Evolutionary conservation across 2,888 invertebrate genomes (phyloP).

Genomic region (Volucella inflata): DNA sequence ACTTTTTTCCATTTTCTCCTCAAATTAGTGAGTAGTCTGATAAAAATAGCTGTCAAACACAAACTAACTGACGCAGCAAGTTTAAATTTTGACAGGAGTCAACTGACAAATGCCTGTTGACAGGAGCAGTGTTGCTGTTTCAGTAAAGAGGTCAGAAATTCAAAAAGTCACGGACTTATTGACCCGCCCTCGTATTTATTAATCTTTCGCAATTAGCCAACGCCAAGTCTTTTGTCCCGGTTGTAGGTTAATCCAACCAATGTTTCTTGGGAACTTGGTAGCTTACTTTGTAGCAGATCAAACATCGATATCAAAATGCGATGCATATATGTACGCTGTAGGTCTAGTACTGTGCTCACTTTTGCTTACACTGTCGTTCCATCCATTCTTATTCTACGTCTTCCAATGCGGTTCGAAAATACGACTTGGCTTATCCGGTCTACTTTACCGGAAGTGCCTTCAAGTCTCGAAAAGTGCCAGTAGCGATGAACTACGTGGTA

Average conservation of each 20-base stretch:
- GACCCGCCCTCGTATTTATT: no score
- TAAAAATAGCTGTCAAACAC: no score
- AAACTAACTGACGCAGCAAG: no score
- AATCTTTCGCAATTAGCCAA: not conserved
- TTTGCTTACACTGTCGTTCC: slow-evolving; percentile 86
- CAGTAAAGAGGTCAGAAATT: no score
- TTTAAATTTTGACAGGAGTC: no score
- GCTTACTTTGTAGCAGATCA: no score
- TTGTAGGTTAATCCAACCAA: slow-evolving; percentile 86
- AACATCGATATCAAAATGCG: slow-evolving; percentile 83
- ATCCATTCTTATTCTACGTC: slow-evolving; percentile 90
- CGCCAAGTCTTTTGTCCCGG: not conserved
- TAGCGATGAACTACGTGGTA: slow-evolving; percentile 91
- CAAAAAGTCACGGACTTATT: no score
- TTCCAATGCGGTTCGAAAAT: slow-evolving; percentile 89
- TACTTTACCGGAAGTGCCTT: slow-evolving; percentile 89
- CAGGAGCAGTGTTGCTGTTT: no score
- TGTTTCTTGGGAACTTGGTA: no score
- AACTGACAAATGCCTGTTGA: no score
- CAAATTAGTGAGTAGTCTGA: no score
- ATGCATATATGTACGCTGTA: slow-evolving; percentile 88
- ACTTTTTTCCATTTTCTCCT: no score
- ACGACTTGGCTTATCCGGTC: slow-evolving; percentile 88
- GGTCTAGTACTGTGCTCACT: slow-evolving; percentile 86
- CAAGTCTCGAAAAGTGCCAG: slow-evolving; percentile 91